phyloP scores from a whole-genome alignment of 2,888 invertebrate genomes.

The Drosophila austrosaltans region DNA sequence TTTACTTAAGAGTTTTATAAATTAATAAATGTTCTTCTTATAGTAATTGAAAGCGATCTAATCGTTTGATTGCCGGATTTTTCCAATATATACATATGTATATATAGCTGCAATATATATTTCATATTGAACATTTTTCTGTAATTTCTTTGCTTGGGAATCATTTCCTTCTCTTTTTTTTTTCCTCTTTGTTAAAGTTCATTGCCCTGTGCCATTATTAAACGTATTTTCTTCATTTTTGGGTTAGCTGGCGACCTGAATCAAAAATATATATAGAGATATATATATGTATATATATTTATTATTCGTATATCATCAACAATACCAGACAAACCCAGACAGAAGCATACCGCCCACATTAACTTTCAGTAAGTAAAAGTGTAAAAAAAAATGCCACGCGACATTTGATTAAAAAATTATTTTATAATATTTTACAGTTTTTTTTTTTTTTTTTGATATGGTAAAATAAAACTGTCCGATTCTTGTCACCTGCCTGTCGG shows the following conservation, averaged over 20 bases:
- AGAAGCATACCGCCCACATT: not conserved
- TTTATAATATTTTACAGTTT: not conserved
- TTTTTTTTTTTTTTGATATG: not conserved
- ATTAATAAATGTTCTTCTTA: too few relatives aligned
- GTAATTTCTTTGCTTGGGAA: not conserved
- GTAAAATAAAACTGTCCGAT: conserved; percentile 51
- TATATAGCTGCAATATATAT: not conserved
- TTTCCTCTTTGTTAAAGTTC: not conserved
- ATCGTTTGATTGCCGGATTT: too few relatives aligned
- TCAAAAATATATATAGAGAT: not conserved
- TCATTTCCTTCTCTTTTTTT: not conserved
- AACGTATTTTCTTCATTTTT: not conserved
- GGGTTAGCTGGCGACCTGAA: conserved; percentile 6
- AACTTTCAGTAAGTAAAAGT: not conserved
- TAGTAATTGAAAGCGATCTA: too few relatives aligned
- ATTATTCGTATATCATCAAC: not conserved
- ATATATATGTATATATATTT: not conserved
- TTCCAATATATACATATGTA: not conserved
- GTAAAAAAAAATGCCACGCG: conserved; percentile 34
- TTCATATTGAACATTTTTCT: not conserved
- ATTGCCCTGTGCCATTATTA: conserved; percentile 3
- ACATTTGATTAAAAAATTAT: conserved; percentile 12
- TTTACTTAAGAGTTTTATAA: too few relatives aligned
- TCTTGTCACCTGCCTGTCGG: conserved; percentile 65
- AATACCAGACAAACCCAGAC: not conserved